Evolutionary conservation across 2,888 invertebrate genomes (phyloP).

Genomic region (Tuta absoluta): DNA sequence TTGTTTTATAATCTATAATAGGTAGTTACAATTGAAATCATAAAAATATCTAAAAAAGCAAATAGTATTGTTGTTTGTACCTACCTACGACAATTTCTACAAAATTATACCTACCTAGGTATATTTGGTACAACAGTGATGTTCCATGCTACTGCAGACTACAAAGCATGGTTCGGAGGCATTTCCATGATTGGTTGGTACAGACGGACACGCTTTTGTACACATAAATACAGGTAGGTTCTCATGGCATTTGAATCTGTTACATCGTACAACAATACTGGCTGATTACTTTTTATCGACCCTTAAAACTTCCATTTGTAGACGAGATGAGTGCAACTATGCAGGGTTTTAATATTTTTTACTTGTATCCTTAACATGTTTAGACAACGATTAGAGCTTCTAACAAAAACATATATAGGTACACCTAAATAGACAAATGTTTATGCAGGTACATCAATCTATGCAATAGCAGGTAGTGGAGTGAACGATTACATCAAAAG

Average conservation of each 20-base stretch:
- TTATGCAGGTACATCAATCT: neutral
- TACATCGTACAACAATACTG: neutral
- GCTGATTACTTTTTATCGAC: neutral
- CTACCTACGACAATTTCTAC: too few species aligned
- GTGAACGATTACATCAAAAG: conserved; percentile 41
- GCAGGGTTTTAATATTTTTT: too few species aligned
- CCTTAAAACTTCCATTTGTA: neutral
- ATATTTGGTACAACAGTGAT: neutral
- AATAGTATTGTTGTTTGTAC: too few species aligned
- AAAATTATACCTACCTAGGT: too few species aligned
- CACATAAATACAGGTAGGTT: neutral
- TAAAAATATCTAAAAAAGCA: too few species aligned
- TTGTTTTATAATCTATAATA: too few species aligned
- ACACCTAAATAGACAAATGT: too few species aligned
- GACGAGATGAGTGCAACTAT: too few species aligned
- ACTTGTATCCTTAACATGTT: too few species aligned
- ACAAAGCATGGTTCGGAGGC: conserved; percentile 17
- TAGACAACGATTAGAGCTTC: too few species aligned
- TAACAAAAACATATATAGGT: too few species aligned
- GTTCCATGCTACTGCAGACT: neutral
- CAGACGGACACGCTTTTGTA: conserved; percentile 16
- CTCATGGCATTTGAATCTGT: neutral
- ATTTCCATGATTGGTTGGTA: conserved; percentile 16
- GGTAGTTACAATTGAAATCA: too few species aligned
- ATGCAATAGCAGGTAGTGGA: conserved; percentile 13